Percentiles rank a stretch among this genome's conserved stretches.
phyloP scores from a whole-genome alignment of 2,888 invertebrate species.

The Alviniconcha strummeri region DNA sequence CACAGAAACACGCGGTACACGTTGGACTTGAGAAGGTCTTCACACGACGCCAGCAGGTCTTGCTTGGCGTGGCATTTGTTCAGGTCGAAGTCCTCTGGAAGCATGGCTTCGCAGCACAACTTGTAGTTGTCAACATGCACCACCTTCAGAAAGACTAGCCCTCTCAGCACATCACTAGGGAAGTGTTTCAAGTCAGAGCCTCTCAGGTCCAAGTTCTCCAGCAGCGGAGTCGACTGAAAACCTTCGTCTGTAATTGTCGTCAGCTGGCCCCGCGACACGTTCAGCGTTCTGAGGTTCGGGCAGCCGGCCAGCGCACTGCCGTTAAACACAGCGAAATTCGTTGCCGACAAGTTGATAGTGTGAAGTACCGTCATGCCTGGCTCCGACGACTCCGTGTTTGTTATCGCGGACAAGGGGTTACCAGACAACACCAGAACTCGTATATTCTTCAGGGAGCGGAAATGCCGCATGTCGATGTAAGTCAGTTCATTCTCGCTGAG shows the following conservation, averaged over 20 bases:
- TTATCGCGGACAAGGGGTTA: too few species aligned
- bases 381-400: too few species aligned
- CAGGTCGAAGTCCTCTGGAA: background rate
- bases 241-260: background rate
- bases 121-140: conserved; percentile 8
- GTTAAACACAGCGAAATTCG: background rate
- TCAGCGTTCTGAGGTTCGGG: background rate
- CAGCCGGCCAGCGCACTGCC: background rate
- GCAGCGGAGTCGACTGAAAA: background rate
- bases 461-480: background rate
- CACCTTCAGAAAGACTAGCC: background rate
- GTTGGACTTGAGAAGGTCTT: conserved; percentile 2
- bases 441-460: too few species aligned
- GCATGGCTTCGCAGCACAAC: background rate
- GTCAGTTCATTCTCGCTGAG: background rate
- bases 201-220: background rate
- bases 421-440: too few species aligned
- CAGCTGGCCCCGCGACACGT: background rate
- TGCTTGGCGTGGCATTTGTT: background rate
- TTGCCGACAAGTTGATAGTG: too few species aligned
- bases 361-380: too few species aligned
- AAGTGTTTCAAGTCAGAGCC: background rate
- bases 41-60: background rate
- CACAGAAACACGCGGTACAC: background rate
- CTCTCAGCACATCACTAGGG: background rate